A percentile compares a stretch with the other conserved stretches of the same genome.
These are phyloP conservation scores for Tupaia tana DNA, from an alignment of 2,113 vertebrate genomes.

Conservation along the genomic window DNA sequence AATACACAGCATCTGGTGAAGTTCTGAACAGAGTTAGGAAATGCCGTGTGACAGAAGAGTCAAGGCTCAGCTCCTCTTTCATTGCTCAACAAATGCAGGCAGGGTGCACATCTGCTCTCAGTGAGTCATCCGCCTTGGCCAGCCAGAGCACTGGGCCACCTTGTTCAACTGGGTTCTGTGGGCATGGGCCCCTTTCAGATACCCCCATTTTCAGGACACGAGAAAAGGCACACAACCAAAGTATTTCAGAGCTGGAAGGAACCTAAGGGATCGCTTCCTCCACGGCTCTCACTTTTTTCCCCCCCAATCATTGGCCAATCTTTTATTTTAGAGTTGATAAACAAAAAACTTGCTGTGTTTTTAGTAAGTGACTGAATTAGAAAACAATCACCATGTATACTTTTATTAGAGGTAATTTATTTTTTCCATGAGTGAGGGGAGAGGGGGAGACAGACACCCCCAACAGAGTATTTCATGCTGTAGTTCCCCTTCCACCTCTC, in stretches of 20 bases:
- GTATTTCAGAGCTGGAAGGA: not conserved
- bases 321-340: conserved; percentile 42
- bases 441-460: no score
- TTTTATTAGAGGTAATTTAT: not conserved
- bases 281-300: not conserved
- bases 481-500: no score
- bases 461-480: no score
- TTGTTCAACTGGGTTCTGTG: not conserved
- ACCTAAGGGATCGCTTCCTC: not conserved
- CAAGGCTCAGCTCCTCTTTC: not conserved
- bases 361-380: not conserved
- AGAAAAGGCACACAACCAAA: not conserved
- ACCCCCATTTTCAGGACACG: not conserved
- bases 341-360: not conserved
- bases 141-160: not conserved
- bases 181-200: not conserved
- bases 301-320: not conserved
- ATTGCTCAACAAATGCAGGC: conserved; percentile 28
- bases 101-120: not conserved
- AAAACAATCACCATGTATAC: not conserved
- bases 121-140: conserved; percentile 2
- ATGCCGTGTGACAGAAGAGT: not conserved
- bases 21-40: conserved; percentile 50
- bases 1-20: not conserved
- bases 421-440: no score